These are phyloP conservation scores for Drosophila yakuba DNA, from an alignment of 1,140 invertebrate genomes.

Conservation along the genomic window DNA sequence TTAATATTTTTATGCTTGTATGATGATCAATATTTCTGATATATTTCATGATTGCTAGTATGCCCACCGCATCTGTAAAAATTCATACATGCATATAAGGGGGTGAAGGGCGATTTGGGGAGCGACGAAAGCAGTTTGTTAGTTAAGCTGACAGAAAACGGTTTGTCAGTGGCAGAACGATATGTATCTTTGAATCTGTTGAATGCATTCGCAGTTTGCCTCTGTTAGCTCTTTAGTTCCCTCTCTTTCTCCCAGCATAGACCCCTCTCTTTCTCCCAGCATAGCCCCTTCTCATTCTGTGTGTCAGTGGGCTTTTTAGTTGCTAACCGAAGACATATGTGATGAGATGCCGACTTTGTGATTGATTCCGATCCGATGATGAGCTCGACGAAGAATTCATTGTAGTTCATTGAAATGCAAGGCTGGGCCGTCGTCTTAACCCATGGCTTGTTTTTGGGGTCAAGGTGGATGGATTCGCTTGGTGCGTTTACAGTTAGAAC, in stretches of 20 bases:
- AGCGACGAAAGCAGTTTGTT: slow-evolving; percentile 64
- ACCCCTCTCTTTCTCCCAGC: background rate
- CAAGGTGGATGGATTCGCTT: slow-evolving; percentile 58
- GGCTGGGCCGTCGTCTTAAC: slow-evolving; percentile 24
- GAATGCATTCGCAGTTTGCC: slow-evolving; percentile 55
- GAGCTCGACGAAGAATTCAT: slow-evolving; percentile 31
- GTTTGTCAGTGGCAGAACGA: slow-evolving; percentile 63
- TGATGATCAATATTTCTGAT: too few relatives aligned
- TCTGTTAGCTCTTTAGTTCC: slow-evolving; percentile 33
- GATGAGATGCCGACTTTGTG: slow-evolving; percentile 66
- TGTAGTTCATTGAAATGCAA: slow-evolving; percentile 63
- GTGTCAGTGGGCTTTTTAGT: slow-evolving; percentile 44
- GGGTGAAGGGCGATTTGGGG: slow-evolving; percentile 16
- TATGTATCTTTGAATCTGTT: slow-evolving; percentile 64
- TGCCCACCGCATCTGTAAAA: background rate
- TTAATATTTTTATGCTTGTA: too few relatives aligned
- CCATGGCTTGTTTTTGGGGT: slow-evolving; percentile 47
- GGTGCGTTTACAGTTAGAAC: slow-evolving; percentile 66
- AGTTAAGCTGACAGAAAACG: slow-evolving; percentile 75
- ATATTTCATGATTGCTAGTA: background rate
- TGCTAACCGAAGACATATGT: slow-evolving; percentile 53
- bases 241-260: background rate
- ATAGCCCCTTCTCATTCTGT: slow-evolving; percentile 5
- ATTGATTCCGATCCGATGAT: slow-evolving; percentile 56
- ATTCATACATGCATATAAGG: background rate